A percentile compares a stretch with the other conserved stretches of the same genome.
phyloP scores from a whole-genome alignment of 2,113 vertebrate species.

The Pituophis catenifer region DNA sequence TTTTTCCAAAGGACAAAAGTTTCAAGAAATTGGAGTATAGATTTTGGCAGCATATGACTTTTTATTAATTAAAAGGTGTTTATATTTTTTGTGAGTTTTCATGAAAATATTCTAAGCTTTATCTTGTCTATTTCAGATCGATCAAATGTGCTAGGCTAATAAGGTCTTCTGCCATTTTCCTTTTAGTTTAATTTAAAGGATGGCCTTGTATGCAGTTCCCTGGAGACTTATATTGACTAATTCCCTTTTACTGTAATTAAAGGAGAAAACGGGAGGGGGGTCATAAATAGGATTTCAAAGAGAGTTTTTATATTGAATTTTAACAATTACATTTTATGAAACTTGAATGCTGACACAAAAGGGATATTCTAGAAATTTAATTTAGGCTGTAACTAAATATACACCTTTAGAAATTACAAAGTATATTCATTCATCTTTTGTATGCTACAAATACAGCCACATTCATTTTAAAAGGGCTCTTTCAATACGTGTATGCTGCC shows the following conservation, averaged over 20 bases:
- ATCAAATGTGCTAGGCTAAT: conserved; percentile 58
- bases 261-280: conserved; percentile 52
- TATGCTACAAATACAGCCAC: conserved; percentile 49
- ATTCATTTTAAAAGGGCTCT: conserved; percentile 36
- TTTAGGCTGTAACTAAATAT: conserved; percentile 73
- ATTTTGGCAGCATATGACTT: neutral
- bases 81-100: conserved; percentile 30
- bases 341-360: conserved; percentile 85
- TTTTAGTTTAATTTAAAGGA: conserved; percentile 76
- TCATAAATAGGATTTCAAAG: conserved; percentile 89
- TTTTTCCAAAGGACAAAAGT: neutral
- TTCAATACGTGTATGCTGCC: conserved; percentile 23
- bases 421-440: conserved; percentile 59
- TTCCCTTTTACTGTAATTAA: conserved; percentile 94
- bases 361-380: conserved; percentile 86
- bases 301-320: conserved; percentile 82
- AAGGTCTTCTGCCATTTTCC: conserved; percentile 66
- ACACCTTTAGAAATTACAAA: conserved; percentile 67
- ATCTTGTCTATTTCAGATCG: conserved; percentile 59
- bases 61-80: conserved; percentile 49
- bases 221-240: conserved; percentile 78
- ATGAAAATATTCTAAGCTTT: conserved; percentile 40
- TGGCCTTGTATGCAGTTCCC: conserved; percentile 72
- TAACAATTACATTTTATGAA: conserved; percentile 78
- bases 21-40: neutral